Percentiles rank a stretch among this genome's conserved stretches.
Evolutionary conservation across 2,113 vertebrate genomes (phyloP).

Genomic region (Parotia lawesii): DNA sequence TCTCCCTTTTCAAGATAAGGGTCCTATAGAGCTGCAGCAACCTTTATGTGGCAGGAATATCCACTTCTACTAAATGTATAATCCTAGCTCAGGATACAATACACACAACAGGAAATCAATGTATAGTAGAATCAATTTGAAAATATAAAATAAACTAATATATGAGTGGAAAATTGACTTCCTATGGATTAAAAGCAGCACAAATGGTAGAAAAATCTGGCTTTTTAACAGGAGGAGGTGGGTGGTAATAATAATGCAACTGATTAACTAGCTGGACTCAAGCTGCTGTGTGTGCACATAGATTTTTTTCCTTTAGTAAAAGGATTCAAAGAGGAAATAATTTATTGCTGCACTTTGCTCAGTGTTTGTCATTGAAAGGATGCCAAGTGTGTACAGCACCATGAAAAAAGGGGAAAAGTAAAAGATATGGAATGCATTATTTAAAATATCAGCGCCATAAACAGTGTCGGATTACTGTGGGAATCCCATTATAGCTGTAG

Average conservation of each 20-base stretch:
- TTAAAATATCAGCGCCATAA: conserved; percentile 49
- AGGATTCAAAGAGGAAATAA: conserved; percentile 66
- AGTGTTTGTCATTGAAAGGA: conserved; percentile 62
- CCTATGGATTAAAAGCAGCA: conserved; percentile 87
- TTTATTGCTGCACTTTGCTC: conserved; percentile 58
- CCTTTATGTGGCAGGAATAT: conserved; percentile 84
- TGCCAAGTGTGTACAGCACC: conserved; percentile 49
- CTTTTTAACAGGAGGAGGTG: conserved; percentile 68
- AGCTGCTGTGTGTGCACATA: conserved; percentile 36
- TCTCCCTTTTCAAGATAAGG: conserved; percentile 95
- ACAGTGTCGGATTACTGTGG: conserved; percentile 22
- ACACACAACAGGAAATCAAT: conserved; percentile 91
- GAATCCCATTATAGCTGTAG: neutral
- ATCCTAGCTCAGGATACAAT: conserved; percentile 94
- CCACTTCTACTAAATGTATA: conserved; percentile 92
- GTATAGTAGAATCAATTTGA: conserved; percentile 90
- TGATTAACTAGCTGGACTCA: conserved; percentile 64
- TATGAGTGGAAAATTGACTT: conserved; percentile 86
- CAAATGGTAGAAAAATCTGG: conserved; percentile 72
- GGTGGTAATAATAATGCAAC: conserved; percentile 65
- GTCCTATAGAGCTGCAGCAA: conserved; percentile 77
- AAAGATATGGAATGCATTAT: conserved; percentile 11
- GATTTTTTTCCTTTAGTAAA: conserved; percentile 43
- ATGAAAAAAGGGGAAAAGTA: neutral
- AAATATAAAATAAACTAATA: conserved; percentile 94